phyloP scores from a whole-genome alignment of 1,140 invertebrate species.

The Lepidurus packardi region DNA sequence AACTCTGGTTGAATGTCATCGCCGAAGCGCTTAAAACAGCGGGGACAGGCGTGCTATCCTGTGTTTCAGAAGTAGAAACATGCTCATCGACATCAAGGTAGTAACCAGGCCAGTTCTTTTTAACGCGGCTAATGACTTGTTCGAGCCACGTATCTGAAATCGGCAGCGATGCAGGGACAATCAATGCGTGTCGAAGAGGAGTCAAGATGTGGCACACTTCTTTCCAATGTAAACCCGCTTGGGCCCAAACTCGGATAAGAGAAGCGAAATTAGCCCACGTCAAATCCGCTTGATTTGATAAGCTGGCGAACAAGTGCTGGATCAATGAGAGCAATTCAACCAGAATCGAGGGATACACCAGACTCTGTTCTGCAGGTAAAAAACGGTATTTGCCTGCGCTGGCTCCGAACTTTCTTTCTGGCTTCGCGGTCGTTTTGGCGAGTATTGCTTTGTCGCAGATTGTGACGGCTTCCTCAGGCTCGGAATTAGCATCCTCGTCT shows the following conservation, averaged over 20 bases:
- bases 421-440: neutral
- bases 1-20: neutral
- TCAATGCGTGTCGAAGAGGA: neutral
- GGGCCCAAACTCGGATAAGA: neutral
- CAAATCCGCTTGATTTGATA: neutral
- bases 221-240: slow-evolving; percentile 7
- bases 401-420: neutral
- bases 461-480: neutral
- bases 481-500: neutral
- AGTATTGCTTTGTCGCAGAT: neutral
- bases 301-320: slow-evolving; percentile 1
- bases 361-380: slow-evolving; percentile 18
- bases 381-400: neutral
- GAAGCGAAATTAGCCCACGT: neutral
- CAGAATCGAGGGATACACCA: neutral
- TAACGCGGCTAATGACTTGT: neutral
- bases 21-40: neutral
- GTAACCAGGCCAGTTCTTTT: slow-evolving; percentile 11
- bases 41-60: neutral
- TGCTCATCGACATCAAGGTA: slow-evolving; percentile 1
- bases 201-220: slow-evolving; percentile 10
- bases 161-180: neutral
- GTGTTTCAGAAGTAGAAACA: neutral
- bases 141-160: slow-evolving; percentile 1
- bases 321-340: neutral